Conservation (phyloP, 1,140 invertebrate species). For the Papilio xuthus region DNA sequence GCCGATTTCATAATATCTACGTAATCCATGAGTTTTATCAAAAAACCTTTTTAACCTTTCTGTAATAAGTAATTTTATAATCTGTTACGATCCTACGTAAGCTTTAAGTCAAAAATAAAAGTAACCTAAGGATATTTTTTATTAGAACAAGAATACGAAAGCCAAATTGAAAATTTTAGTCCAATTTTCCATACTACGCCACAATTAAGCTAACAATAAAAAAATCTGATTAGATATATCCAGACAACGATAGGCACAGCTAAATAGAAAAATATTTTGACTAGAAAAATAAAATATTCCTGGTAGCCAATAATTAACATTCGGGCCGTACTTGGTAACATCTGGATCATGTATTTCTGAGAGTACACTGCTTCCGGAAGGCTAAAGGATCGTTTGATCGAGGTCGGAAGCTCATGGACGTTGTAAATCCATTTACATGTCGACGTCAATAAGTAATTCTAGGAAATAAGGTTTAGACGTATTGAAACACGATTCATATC, state of each 20-base stretch:
- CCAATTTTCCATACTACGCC: not conserved
- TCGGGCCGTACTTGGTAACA: constrained; percentile 44
- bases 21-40: constrained; percentile 1
- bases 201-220: not conserved
- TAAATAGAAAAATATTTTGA: not conserved
- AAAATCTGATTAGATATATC: no score
- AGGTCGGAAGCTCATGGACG: not conserved
- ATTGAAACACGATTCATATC: not conserved
- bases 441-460: constrained; percentile 41
- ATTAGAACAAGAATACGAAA: not conserved
- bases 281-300: constrained; percentile 33
- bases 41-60: not conserved
- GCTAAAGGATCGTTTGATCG: constrained; percentile 36
- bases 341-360: constrained; percentile 52
- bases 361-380: constrained; percentile 30
- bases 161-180: not conserved
- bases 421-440: constrained; percentile 43
- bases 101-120: not conserved
- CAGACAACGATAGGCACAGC: not conserved
- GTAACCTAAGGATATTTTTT: not conserved
- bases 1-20: constrained; percentile 10
- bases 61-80: not conserved
- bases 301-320: constrained; percentile 57
- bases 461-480: constrained; percentile 36
- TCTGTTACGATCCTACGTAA: not conserved